Evolutionary conservation across 2,888 invertebrate genomes (phyloP), one percentile per base, ranked within the genome.

Genomic region (Macrosoma leucophasiata): DNA sequence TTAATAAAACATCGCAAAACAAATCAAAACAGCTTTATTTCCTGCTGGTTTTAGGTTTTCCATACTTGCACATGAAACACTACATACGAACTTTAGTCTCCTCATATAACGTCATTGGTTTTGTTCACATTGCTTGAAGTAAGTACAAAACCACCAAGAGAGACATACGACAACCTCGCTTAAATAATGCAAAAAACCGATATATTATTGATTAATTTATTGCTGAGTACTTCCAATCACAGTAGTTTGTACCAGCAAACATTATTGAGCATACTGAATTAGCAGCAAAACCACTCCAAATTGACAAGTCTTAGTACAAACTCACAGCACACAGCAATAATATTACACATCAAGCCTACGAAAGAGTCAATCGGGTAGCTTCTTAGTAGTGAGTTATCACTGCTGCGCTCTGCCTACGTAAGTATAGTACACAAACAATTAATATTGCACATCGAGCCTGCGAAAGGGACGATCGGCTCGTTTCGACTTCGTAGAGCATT

Each of bases 21-120:
- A 79, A 82, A 81, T 82, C 76, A 81, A 79, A 82, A 81, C 82
- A 79, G 78, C 73, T 82, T 72, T 79, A 81, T 79, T 81, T 70
- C 58, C 62, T 66, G 77, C 76, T 77, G 74, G 71, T 71, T 68
- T 67, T 63, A 66, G 63, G 70, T 69, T 70, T 69, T 62, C 62
- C 66, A 65, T 67, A 67, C 58, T 64, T 66, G 67, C 63, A 69
- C 65, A 69, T 67, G 64, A 62, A 65, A 62, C 45, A 67, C 71
- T 75, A 73, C 67, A 57, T 36, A 39, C 41, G 36, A 44, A 36
- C 39, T 48, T 41, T 41, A 48, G 41, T 48, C 43, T 48, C 38
- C 30, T 35, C 29, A 27, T 36, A 44, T 37, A 29, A 36, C 21
- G 36, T 37, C 33, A 33, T 30, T 25, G 28, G 41, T 28, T 45